Base-by-base conservation (phyloP, 2,888 invertebrate genomes). In the Portevinia maculata region DNA sequence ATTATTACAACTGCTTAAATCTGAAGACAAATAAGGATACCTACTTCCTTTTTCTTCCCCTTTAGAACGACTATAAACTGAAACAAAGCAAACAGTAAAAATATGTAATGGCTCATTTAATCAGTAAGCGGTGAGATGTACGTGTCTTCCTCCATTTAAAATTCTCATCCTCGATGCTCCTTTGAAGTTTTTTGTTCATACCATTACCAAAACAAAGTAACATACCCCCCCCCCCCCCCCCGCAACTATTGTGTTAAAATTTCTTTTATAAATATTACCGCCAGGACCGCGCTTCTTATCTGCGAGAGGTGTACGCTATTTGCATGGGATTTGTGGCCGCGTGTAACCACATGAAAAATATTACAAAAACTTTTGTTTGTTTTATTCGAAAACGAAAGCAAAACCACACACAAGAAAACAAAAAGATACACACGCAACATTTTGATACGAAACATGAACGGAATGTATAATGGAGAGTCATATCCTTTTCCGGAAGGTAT, bases 31-130 rank as follows among this genome's bases (percentile, higher is more conserved):
- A 28, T 13, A 28, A 15, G 39, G 28, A 39, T 17, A 28, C 34
- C 21, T 44, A 44, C 24, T 44, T 24, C 17, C 34, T 11, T 44
- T 34, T n/a, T n/a, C n/a, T n/a, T n/a, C n/a, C n/a, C n/a, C n/a
- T n/a, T n/a, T n/a, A n/a, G 32, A 34, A 17, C 37, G 17, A 24
- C 32, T 53, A 73, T 48, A 73, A 64, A 53, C 53, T 28, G 46
- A 9, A 62, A 55, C 53, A 73, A 73, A 73, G 62, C 62, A 62
- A 73, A 46, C 62, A 37, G 48, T 64, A 73, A 64, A 55, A 73
- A 55, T 62, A 46, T 46, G 53, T 64, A 73, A 73, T 48, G 37
- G 37, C 55, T 64, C 64, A 53, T 46, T 73, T 55, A 64, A 64
- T 62, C 62, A 46, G 39, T 64, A 37, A 30, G 53, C 37, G 19